Evolutionary conservation across 2,888 invertebrate species (phyloP).

Genomic region (Leptopilina syphax): DNA sequence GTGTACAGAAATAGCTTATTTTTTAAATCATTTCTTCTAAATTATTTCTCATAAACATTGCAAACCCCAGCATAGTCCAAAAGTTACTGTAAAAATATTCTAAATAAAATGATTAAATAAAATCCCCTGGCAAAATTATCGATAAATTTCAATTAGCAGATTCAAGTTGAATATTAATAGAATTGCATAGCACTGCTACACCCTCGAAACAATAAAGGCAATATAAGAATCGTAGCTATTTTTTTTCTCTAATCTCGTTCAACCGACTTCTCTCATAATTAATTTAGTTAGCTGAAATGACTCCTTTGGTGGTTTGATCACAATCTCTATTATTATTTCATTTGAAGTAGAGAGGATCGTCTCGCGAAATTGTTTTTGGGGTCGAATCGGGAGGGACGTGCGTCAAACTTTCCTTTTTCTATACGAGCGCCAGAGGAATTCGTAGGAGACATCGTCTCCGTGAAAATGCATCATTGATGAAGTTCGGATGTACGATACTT

Average conservation of each 20-base stretch:
- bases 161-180: background rate
- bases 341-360: background rate
- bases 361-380: conserved; percentile 14
- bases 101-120: no score
- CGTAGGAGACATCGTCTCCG: conserved; percentile 15
- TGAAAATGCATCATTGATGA: conserved; percentile 38
- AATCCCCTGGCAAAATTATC: no score
- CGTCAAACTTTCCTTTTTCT: conserved; percentile 22
- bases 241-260: background rate
- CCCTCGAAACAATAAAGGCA: background rate
- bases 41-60: no score
- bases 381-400: background rate
- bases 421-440: conserved; percentile 8
- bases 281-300: background rate
- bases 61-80: no score
- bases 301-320: background rate
- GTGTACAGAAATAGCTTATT: no score
- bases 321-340: conserved; percentile 30
- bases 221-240: background rate
- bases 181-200: background rate
- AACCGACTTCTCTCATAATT: conserved; percentile 1
- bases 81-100: no score
- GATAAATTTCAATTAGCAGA: no score
- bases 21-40: no score
- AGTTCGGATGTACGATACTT: conserved; percentile 10